Evolutionary conservation across 2,888 invertebrate species (phyloP).

Genomic region (Iphiclides podalirius): DNA sequence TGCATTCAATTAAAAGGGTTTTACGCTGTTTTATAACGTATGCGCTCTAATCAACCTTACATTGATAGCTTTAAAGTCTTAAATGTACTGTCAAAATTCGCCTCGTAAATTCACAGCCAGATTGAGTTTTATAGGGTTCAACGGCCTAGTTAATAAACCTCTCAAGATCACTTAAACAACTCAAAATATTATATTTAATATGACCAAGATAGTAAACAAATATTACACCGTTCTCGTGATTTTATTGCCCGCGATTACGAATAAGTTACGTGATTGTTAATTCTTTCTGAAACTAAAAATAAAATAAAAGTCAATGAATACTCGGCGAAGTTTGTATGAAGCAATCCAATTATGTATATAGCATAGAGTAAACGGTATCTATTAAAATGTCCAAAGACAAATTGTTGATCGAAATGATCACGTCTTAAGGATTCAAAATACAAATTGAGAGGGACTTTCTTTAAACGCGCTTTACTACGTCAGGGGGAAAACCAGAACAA

Average conservation of each 20-base stretch:
- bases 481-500: too few species aligned
- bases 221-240: not conserved
- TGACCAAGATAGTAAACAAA: not conserved
- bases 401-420: too few species aligned
- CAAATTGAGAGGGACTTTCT: too few species aligned
- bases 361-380: too few species aligned
- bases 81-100: conserved; percentile 8
- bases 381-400: too few species aligned
- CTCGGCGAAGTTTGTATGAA: too few species aligned
- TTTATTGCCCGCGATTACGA: not conserved
- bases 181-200: conserved; percentile 14
- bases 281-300: too few species aligned
- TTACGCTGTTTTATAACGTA: not conserved
- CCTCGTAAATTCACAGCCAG: conserved; percentile 2
- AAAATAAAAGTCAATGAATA: too few species aligned
- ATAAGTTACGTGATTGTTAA: too few species aligned
- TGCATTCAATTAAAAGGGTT: conserved; percentile 4
- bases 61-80: conserved; percentile 3
- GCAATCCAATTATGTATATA: too few species aligned
- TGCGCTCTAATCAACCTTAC: conserved; percentile 4
- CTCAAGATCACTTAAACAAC: conserved; percentile 9
- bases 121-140: conserved; percentile 18
- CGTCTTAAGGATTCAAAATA: too few species aligned
- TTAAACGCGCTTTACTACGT: too few species aligned
- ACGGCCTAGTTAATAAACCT: conserved; percentile 13